Percentiles rank a stretch among this genome's conserved stretches.
Conservation (phyloP, 1,140 invertebrate species). For the Ladona fulva region DNA sequence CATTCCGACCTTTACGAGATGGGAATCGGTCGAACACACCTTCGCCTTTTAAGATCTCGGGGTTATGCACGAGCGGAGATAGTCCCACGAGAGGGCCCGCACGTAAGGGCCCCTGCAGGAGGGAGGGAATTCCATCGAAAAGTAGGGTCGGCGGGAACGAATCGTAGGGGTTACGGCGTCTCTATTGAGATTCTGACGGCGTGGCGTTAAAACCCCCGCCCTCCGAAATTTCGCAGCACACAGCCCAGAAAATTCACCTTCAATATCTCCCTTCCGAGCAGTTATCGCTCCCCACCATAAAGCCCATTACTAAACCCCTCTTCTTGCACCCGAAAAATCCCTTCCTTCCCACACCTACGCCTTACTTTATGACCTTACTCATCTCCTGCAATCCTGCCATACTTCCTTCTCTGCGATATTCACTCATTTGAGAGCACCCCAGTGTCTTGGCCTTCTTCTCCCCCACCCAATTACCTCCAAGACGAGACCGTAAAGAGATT, state of each 20-base stretch:
- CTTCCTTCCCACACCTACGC: conserved; percentile 22
- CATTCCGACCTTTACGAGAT: neutral
- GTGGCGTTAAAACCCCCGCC: conserved; percentile 22
- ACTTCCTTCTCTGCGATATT: neutral
- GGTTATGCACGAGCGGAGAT: neutral
- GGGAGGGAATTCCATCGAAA: neutral
- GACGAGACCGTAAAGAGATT: too few relatives aligned
- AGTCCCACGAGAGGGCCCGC: neutral
- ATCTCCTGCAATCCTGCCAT: neutral
- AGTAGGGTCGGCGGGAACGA: too few relatives aligned
- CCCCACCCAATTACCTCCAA: too few relatives aligned
- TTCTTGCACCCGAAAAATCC: conserved; percentile 25
- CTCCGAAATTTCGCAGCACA: conserved; percentile 41
- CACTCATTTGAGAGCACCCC: too few relatives aligned
- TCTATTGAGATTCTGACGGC: neutral
- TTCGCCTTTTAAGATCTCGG: neutral
- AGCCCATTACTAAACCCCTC: conserved; percentile 16
- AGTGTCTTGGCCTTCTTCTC: too few relatives aligned
- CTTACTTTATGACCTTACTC: conserved; percentile 16
- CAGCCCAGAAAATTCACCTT: conserved; percentile 27
- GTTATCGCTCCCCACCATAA: neutral
- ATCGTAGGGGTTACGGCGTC: too few relatives aligned
- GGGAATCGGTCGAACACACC: neutral
- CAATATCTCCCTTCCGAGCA: conserved; percentile 29
- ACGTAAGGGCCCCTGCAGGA: neutral